Evolutionary conservation across 2,888 invertebrate species (phyloP), one percentile per base, ranked within the genome.

Genomic region (Trissoscelio sp.): DNA sequence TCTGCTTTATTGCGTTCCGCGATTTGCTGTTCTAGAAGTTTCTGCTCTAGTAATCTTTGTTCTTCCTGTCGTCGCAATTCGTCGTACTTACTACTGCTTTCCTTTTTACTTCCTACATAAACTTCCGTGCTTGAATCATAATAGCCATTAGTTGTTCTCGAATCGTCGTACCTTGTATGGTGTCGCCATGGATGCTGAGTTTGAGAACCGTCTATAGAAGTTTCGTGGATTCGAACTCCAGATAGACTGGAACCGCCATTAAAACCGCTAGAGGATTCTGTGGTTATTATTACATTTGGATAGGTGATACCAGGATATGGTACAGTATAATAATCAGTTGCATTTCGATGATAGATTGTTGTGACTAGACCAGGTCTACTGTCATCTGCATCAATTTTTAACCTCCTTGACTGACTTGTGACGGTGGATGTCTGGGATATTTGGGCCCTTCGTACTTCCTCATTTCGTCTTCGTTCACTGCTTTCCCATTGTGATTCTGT

Each of bases 281-380:
- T 62, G 11, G 83, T 79, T 24, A 87, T 82, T 2, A 86, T 22
- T 0, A 85, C 64, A 3, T 82, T 82, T 1, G 72, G 82, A 18
- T 67, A 78, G 12, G 20, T 70, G 0, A 57, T 14, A 0, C 79
- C 44, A 3, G 58, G 53, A 12, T 79, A 79, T 0, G 53, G 22
- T 1, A 24, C 7, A 7, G 80, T 72, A 6, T 77, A 74, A 24
- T 31, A 81, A 11, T 84, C 85, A 0, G 86, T 84, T 22, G 73
- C 80, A 46, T 86, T 88, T 1, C 86, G 85, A 7, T 85, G 85
- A 46, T 88, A 88, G 2, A 85, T 84, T 0, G 86, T 84, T 4
- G 83, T 81, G 0, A 86, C 69, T 0, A 85, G 80, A 5, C 79
- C 83, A 0, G 86, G 79, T 55, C 20, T 46, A n/a, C 39, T 73